Percentiles rank a stretch among this genome's conserved stretches.
These are phyloP conservation scores for Phalloptychus januarius DNA, from an alignment of 2,797 vertebrate species.

Conservation along the genomic window DNA sequence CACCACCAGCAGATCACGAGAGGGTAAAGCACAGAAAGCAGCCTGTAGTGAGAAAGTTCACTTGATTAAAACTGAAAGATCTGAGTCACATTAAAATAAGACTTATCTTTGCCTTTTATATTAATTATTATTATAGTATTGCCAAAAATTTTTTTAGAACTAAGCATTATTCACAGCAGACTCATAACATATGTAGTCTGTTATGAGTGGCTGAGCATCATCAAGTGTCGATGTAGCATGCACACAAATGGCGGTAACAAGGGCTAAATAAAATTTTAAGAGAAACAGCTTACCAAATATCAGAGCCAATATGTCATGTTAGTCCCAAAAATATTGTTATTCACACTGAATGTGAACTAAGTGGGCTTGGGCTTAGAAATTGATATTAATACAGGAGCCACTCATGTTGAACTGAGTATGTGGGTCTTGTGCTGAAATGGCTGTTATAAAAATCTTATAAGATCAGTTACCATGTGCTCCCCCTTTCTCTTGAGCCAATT, in stretches of 20 bases:
- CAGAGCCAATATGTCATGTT: neutral
- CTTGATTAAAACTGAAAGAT: neutral
- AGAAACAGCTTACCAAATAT: neutral
- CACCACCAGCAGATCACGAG: conserved; percentile 89
- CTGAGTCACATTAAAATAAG: neutral
- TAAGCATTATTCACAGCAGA: neutral
- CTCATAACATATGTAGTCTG: neutral
- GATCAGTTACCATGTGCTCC: neutral
- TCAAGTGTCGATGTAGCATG: neutral
- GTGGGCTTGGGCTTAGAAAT: neutral
- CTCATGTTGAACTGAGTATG: neutral
- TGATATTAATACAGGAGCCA: neutral
- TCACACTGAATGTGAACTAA: neutral
- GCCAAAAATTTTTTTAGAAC: neutral
- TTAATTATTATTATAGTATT: too few species aligned
- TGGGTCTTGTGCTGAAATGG: neutral
- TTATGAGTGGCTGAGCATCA: neutral
- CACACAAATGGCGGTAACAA: neutral
- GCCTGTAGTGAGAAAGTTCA: conserved; percentile 76
- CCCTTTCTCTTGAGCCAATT: neutral
- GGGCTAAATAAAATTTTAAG: neutral
- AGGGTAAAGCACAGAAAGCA: conserved; percentile 90
- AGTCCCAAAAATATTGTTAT: neutral
- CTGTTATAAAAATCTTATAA: neutral
- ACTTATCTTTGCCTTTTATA: neutral